Evolutionary conservation across 2,888 invertebrate species (phyloP), one percentile per base, ranked within the genome.

Genomic region (Embidobia sp.): DNA sequence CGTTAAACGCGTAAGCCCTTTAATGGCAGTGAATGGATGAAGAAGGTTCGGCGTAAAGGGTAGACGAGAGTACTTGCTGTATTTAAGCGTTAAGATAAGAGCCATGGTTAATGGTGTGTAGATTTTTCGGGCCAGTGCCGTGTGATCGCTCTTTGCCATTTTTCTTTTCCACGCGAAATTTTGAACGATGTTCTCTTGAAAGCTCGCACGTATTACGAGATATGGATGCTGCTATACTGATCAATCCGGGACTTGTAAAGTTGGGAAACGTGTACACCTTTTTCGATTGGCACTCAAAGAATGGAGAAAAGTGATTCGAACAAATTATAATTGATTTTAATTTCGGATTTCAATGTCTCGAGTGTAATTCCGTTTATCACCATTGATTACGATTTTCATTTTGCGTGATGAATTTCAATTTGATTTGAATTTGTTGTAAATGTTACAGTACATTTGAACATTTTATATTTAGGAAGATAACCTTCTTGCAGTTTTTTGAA

Each of bases 21-120:
- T 80, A 82, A 82, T 79, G 75, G 78, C 74, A 48, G 70, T 73
- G 78, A 82, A 81, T 66, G 79, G 75, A 77, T 78, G 79, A 67
- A 77, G 81, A 78, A 80, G 81, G 74, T 79, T 79, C 48, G 48
- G 64, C 73, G 76, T 53, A 66, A 63, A 51, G 74, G 80, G 82
- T 77, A 78, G 64, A 72, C 74, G 77, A 80, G 80, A 80, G 64
- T 80, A 57, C 79, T 81, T 81, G 83, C 85, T 85, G 85, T 85
- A 86, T 85, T 85, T 85, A 84, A 82, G 81, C 80, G 80, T 66
- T 55, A 77, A 80, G 85, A 87, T 86, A 86, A 87, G 86, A 79
- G 80, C 77, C 76, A 70, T 81, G 85, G 80, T 85, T 86, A 87
- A 87, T 86, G 86, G 84, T 81, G 85, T 83, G 85, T 84, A 82